These are phyloP conservation scores for Ametastegia equiseti DNA, from an alignment of 2,888 invertebrate species.

Conservation along the genomic window DNA sequence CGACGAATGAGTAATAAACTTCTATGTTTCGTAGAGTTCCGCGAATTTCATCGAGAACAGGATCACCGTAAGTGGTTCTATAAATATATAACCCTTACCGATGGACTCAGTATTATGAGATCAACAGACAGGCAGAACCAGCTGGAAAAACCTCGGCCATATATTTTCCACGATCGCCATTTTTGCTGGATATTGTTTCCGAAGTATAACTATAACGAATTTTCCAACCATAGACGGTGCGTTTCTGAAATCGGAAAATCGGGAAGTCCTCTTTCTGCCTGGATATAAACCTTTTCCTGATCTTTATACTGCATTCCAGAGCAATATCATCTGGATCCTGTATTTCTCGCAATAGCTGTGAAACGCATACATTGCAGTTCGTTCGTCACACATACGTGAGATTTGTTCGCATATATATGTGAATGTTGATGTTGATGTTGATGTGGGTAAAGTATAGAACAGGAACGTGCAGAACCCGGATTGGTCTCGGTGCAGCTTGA, in stretches of 20 bases:
- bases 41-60: not conserved
- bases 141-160: not conserved
- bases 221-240: not conserved
- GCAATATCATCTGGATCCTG: slow-evolving; percentile 19
- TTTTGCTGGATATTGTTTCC: not conserved
- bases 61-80: not conserved
- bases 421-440: not conserved
- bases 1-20: not conserved
- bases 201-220: not conserved
- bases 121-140: not conserved
- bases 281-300: not conserved
- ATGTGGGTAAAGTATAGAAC: not conserved
- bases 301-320: not conserved
- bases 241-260: not conserved
- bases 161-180: not conserved
- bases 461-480: slow-evolving; percentile 46
- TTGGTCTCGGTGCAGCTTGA: slow-evolving; percentile 46
- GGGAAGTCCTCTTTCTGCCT: not conserved
- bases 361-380: no score
- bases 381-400: not conserved
- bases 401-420: not conserved
- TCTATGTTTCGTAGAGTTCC: not conserved
- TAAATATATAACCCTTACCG: not conserved
- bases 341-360: slow-evolving; percentile 20
- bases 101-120: not conserved